phyloP scores from a whole-genome alignment of 2,113 vertebrate species.

The Rhinopithecus roxellana region DNA sequence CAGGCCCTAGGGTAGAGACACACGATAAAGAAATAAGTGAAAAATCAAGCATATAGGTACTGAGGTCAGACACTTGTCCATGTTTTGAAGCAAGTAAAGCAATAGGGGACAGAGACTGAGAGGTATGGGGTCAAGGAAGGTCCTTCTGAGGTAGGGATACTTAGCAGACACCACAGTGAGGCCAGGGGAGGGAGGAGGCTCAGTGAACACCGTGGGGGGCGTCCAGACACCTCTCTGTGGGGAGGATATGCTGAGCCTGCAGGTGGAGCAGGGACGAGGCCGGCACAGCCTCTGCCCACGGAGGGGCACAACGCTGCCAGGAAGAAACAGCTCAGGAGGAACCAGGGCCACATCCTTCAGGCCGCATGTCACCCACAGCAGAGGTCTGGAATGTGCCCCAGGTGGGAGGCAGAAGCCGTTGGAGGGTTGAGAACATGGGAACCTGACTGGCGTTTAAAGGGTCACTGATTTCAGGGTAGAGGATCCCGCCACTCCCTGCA shows the following conservation, averaged over 20 bases:
- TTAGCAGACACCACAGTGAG: no score
- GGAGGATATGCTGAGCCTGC: rapidly evolving
- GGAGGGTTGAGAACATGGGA: rapidly evolving
- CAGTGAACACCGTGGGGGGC: rapidly evolving
- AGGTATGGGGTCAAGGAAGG: no score
- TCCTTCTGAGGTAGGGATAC: background rate
- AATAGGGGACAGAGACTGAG: background rate
- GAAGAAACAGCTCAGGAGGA: background rate
- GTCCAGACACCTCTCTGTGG: background rate
- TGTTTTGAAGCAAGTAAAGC: background rate
- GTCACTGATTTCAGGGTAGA: rapidly evolving
- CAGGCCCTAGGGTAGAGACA: rapidly evolving
- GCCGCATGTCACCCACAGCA: rapidly evolving
- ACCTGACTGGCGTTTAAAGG: background rate
- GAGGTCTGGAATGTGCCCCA: rapidly evolving
- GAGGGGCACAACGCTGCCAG: rapidly evolving
- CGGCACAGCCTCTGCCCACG: background rate
- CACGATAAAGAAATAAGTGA: rapidly evolving
- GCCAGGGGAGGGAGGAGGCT: no score
- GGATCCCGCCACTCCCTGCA: rapidly evolving
- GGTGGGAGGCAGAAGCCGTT: rapidly evolving
- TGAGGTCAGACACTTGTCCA: rapidly evolving
- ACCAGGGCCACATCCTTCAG: background rate
- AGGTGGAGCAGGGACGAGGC: rapidly evolving
- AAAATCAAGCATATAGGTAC: rapidly evolving